These are phyloP conservation scores for Leptonema lineaticorne DNA, from an alignment of 1,140 invertebrate species.

Conservation along the genomic window DNA sequence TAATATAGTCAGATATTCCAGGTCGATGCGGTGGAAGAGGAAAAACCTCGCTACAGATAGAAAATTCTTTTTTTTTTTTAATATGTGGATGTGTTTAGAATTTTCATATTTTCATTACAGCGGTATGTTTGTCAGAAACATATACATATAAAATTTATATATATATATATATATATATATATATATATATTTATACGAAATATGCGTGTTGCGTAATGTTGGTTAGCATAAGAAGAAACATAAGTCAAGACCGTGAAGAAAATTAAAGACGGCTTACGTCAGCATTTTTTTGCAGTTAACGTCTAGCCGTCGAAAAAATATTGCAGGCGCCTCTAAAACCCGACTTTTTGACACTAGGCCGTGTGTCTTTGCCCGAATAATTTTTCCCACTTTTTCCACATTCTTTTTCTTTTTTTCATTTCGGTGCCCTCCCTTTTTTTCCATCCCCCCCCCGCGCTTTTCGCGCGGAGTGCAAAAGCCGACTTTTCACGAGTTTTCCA, in stretches of 20 bases:
- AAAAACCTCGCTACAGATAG: too few relatives aligned
- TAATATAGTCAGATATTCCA: too few relatives aligned
- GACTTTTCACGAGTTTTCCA: too few relatives aligned
- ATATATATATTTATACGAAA: too few relatives aligned
- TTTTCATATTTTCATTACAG: too few relatives aligned
- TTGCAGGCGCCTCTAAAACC: background rate
- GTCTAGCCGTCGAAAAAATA: background rate
- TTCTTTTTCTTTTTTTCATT: background rate
- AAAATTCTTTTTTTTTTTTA: background rate
- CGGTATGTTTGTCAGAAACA: background rate
- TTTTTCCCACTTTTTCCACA: background rate
- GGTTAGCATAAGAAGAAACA: background rate
- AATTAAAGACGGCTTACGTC: slow-evolving; percentile 13
- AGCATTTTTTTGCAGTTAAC: slow-evolving; percentile 6
- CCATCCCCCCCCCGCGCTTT: too few relatives aligned
- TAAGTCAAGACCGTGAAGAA: background rate
- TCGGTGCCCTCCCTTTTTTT: too few relatives aligned
- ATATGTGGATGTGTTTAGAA: background rate
- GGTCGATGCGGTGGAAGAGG: too few relatives aligned
- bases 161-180: slow-evolving; percentile 5
- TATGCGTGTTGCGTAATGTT: too few relatives aligned
- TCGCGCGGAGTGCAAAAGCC: too few relatives aligned
- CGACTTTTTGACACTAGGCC: slow-evolving; percentile 4
- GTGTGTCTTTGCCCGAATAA: slow-evolving; percentile 4
- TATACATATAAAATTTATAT: background rate